Evolutionary conservation across 2,113 vertebrate genomes (phyloP).

Genomic region (Malurus cyaneus): DNA sequence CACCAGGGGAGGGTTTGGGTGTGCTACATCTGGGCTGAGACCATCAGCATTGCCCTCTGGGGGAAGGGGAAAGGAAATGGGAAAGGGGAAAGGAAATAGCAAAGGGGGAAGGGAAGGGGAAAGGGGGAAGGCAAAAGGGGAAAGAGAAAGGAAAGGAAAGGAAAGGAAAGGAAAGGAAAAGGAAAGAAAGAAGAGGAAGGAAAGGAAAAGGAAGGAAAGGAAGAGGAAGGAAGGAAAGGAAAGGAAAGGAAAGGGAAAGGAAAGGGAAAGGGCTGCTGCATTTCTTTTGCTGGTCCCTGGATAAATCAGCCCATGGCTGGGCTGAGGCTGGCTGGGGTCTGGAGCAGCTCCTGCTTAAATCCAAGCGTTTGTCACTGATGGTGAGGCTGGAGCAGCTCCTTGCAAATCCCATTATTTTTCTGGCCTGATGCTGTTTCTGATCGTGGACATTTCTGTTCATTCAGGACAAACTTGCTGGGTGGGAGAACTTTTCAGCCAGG

Average conservation of each 20-base stretch:
- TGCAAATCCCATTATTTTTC: neutral
- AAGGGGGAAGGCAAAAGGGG: no score
- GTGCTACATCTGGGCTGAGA: no score
- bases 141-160: no score
- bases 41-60: neutral
- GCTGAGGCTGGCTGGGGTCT: neutral
- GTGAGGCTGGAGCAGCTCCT: neutral
- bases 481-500: neutral
- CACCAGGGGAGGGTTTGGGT: neutral
- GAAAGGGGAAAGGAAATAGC: no score
- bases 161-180: no score
- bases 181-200: no score
- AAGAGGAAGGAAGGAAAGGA: no score
- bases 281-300: neutral
- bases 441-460: neutral
- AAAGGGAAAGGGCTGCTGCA: neutral
- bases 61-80: no score
- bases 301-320: neutral
- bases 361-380: accelerated
- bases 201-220: no score
- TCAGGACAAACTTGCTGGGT: neutral
- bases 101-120: no score
- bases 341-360: neutral
- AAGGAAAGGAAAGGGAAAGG: neutral
- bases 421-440: neutral